Percentiles rank a stretch among this genome's conserved stretches.
Conservation (phyloP, 2,797 vertebrate species). For the Oreonectes daqikongensis region DNA sequence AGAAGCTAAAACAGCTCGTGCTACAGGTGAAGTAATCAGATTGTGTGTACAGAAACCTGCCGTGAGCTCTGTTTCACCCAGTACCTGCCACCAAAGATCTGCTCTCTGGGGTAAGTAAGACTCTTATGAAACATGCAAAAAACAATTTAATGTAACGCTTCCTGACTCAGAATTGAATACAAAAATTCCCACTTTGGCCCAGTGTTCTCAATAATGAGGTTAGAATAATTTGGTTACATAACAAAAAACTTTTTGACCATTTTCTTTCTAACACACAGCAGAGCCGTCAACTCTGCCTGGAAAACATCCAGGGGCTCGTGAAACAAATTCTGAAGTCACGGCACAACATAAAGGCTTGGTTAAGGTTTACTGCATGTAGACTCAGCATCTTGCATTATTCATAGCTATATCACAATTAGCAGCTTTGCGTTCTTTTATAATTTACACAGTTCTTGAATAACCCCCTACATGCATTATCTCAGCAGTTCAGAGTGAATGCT, state of each 20-base stretch:
- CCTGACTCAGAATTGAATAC: slow-evolving; percentile 32
- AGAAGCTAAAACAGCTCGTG: slow-evolving; percentile 14
- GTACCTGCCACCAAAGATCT: slow-evolving; percentile 14
- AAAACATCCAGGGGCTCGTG: slow-evolving; percentile 72
- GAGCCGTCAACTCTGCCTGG: slow-evolving; percentile 64
- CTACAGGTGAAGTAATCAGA: slow-evolving; percentile 25
- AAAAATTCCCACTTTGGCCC: slow-evolving; percentile 1
- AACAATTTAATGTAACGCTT: slow-evolving; percentile 29
- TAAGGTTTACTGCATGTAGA: too few relatives aligned
- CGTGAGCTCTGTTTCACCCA: slow-evolving; percentile 14
- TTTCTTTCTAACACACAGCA: slow-evolving; percentile 36
- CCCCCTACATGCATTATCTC: slow-evolving; percentile 3
- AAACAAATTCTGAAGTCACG: slow-evolving; percentile 68
- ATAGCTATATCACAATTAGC: slow-evolving; percentile 1
- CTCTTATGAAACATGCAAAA: slow-evolving; percentile 21
- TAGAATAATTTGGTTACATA: slow-evolving; percentile 15
- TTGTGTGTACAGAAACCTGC: slow-evolving; percentile 13
- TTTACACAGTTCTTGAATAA: not conserved
- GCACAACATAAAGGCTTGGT: not conserved
- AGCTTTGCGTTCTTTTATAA: not conserved
- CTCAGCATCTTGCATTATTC: not conserved
- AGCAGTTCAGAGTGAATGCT: slow-evolving; percentile 8
- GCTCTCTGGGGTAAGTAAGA: not conserved
- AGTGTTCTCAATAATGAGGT: not conserved
- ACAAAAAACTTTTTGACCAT: not conserved